These are phyloP conservation scores for Gouania willdenowi DNA, from an alignment of 2,797 vertebrate species.

Conservation along the genomic window DNA sequence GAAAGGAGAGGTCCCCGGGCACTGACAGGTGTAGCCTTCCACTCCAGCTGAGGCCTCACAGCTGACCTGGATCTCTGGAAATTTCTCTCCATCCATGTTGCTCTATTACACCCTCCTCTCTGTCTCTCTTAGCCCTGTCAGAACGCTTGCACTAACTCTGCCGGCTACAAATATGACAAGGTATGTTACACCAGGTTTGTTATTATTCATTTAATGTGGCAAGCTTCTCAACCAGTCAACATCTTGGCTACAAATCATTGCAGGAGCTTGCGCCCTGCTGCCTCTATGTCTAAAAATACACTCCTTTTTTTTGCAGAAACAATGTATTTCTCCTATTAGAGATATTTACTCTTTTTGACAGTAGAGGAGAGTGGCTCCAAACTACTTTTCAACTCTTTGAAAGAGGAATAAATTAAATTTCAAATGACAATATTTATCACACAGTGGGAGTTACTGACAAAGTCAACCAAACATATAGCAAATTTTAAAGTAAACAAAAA, in stretches of 20 bases:
- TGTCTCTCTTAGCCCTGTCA: slow-evolving; percentile 24
- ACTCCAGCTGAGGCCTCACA: slow-evolving; percentile 77
- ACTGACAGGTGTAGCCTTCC: slow-evolving; percentile 76
- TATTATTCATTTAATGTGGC: slow-evolving; percentile 30
- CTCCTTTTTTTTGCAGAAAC: no score
- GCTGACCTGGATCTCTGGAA: slow-evolving; percentile 74
- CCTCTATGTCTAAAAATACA: no score
- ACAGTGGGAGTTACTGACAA: no score
- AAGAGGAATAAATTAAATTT: no score
- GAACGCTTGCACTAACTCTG: slow-evolving; percentile 52
- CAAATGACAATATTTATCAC: no score
- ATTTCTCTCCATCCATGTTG: slow-evolving; percentile 29
- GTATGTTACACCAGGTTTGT: slow-evolving; percentile 29
- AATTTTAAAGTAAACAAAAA: no score
- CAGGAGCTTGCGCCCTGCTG: not conserved
- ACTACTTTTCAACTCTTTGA: no score
- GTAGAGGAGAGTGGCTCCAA: no score
- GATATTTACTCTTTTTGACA: no score
- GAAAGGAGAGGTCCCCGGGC: slow-evolving; percentile 58
- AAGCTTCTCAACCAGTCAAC: slow-evolving; percentile 7
- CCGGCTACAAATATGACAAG: slow-evolving; percentile 32
- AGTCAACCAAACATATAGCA: no score
- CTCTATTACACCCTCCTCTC: slow-evolving; percentile 14
- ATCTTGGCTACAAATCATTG: slow-evolving; percentile 11
- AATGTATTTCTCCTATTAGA: no score